phyloP scores from a whole-genome alignment of 2,888 invertebrate species.

The Cyrtodaria siliqua region DNA sequence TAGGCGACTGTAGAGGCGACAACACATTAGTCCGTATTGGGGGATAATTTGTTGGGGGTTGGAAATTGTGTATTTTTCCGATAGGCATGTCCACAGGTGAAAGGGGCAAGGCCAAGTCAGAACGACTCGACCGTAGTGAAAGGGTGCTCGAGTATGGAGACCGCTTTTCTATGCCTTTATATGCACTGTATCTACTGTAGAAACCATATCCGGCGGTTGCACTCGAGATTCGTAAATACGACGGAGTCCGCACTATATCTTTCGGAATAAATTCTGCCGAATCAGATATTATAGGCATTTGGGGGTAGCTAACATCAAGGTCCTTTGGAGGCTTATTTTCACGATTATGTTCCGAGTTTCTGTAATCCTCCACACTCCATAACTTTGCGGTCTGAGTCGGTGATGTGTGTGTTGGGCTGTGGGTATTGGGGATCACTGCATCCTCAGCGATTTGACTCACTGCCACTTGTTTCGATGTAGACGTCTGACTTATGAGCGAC shows the following conservation, averaged over 20 bases:
- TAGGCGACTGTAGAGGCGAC: slow-evolving; percentile 27
- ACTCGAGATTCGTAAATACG: slow-evolving; percentile 83
- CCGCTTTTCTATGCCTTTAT: slow-evolving; percentile 77
- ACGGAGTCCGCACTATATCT: slow-evolving; percentile 77
- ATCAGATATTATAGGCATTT: slow-evolving; percentile 66
- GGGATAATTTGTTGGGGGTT: slow-evolving; percentile 60
- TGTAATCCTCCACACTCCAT: slow-evolving; percentile 26
- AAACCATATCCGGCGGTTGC: slow-evolving; percentile 82
- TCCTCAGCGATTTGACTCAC: slow-evolving; percentile 44
- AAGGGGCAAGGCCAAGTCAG: slow-evolving; percentile 60
- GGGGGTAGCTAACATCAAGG: slow-evolving; percentile 42
- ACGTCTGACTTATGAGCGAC: slow-evolving; percentile 70
- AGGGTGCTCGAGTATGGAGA: slow-evolving; percentile 80
- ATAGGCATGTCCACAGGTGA: slow-evolving; percentile 75
- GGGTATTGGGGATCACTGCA: slow-evolving; percentile 23
- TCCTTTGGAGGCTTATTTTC: slow-evolving; percentile 25
- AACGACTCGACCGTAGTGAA: slow-evolving; percentile 71
- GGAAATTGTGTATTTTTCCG: slow-evolving; percentile 60
- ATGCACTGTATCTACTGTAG: slow-evolving; percentile 78
- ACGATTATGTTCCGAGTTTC: background rate
- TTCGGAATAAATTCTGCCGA: slow-evolving; percentile 67
- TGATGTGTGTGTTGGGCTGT: slow-evolving; percentile 6
- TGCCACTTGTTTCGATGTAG: slow-evolving; percentile 55
- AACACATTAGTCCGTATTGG: slow-evolving; percentile 50
- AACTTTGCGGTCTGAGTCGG: slow-evolving; percentile 20